Evolutionary conservation across 2,113 vertebrate species (phyloP), one percentile per base, ranked within the genome.

Genomic region (Morone saxatilis): DNA sequence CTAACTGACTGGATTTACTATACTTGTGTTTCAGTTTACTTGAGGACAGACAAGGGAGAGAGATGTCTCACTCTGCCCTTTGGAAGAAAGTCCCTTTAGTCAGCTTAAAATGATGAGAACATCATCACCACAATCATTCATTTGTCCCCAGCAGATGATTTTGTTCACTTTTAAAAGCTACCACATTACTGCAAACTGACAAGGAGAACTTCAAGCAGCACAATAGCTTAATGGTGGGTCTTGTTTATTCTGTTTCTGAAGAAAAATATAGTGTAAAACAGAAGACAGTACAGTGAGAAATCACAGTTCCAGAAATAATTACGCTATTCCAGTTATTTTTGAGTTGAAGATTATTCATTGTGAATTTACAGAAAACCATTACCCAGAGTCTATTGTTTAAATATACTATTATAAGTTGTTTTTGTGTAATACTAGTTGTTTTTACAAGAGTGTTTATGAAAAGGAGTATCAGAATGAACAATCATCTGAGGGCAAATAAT

Each of bases 1-100:
- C 91, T 85, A 90, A 90, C 81, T 90, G 88, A 86, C 88, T 84
- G 81, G 79, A 91, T 93, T 91, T 90, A 92, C 81, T 81, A 76
- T 79, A 80, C 71, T 86, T 83, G 69, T 73, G 70, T 78, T 89
- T 71, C 76, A 73, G 83, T 85, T 89, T 80, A 86, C 66, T 81
- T 81, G 75, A 86, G 70, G 80, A 88, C 51, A 84, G 86, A 47
- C 50, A 22, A 20, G 77, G 47, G 72, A 83, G 38, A 71, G 20
- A 57, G 59, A 85, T 56, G 54, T 72, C 71, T 86, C 68, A 70
- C 36, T 81, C 61, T 77, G 57, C 25, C 75, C 17, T 88, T 76
- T 73, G 51, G 36, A 80, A n/a, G 38, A 82, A 87, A 84, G 68
- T 14, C 20, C 51, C 47, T 66, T 81, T 56, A 67, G 65, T 80